These are phyloP conservation scores for Miltochrista miniata DNA, from an alignment of 2,888 invertebrate species.

Conservation along the genomic window DNA sequence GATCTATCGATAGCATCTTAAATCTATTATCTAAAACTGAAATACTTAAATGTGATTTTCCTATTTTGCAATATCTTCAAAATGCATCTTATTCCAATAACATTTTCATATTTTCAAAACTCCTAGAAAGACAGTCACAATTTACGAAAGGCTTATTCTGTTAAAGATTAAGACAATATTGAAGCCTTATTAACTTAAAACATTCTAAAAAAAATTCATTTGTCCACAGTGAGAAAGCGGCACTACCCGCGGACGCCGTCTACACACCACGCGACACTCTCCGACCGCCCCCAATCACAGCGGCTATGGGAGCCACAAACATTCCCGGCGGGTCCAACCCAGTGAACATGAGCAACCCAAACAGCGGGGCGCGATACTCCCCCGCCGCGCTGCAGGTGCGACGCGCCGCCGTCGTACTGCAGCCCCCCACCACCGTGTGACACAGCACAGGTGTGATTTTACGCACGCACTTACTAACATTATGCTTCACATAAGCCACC, in stretches of 20 bases:
- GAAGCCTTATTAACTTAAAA: not conserved
- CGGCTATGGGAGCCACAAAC: conserved; percentile 56
- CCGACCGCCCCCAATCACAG: conserved; percentile 56
- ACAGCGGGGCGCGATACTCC: conserved; percentile 88
- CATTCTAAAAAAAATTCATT: not conserved
- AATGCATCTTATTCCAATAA: no score
- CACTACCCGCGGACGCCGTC: conserved; percentile 89
- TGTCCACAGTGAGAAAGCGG: conserved; percentile 74
- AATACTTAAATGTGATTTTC: no score
- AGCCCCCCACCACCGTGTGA: conserved; percentile 91
- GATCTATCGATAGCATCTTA: no score
- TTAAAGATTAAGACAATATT: no score
- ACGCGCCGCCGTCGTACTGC: conserved; percentile 94
- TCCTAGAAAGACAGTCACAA: no score
- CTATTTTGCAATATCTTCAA: no score
- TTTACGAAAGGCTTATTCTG: no score
- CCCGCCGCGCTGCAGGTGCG: conserved; percentile 93
- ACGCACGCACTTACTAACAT: conserved; percentile 40
- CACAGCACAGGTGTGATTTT: conserved; percentile 55
- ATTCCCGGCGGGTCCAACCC: conserved; percentile 81
- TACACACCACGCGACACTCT: conserved; percentile 83
- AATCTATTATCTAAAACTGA: no score
- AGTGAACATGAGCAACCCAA: conserved; percentile 82
- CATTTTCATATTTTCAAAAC: no score
- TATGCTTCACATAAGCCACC: not conserved